Conservation (phyloP, 2,888 invertebrate species). For the Hydrotaea diabolus region DNA sequence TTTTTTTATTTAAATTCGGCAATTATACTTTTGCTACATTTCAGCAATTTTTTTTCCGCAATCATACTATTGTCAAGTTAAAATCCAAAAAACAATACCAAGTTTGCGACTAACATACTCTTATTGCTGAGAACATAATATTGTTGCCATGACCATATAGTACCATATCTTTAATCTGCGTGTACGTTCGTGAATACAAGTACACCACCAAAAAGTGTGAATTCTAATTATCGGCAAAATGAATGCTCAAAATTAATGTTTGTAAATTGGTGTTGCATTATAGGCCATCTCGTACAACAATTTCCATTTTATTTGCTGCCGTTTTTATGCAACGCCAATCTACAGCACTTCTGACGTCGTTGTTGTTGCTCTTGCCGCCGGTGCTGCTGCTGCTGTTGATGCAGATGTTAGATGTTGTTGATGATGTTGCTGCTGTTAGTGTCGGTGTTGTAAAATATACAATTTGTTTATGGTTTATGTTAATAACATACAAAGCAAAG, state of each 20-base stretch:
- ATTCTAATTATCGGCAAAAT: constrained; percentile 7
- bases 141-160: too few species aligned
- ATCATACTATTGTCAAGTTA: too few species aligned
- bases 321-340: not conserved
- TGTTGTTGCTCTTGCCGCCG: not conserved
- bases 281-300: not conserved
- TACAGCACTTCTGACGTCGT: not conserved
- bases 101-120: too few species aligned
- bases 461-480: constrained; percentile 7
- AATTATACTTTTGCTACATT: too few species aligned
- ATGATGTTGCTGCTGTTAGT: not conserved
- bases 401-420: not conserved
- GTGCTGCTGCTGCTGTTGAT: not conserved
- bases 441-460: not conserved
- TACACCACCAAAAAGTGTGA: not conserved
- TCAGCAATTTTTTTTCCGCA: too few species aligned
- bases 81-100: too few species aligned
- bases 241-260: not conserved
- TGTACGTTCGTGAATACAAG: not conserved
- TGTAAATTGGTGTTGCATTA: constrained; percentile 7
- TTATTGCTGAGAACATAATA: too few species aligned
- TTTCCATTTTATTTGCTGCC: not conserved
- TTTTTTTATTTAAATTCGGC: too few species aligned
- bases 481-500: not conserved
- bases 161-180: too few species aligned